Percentiles rank a stretch among this genome's conserved stretches.
Evolutionary conservation across 64 coral and sea anemone genomes (phyloP).

Genomic region (Pocillopora damicornis): DNA sequence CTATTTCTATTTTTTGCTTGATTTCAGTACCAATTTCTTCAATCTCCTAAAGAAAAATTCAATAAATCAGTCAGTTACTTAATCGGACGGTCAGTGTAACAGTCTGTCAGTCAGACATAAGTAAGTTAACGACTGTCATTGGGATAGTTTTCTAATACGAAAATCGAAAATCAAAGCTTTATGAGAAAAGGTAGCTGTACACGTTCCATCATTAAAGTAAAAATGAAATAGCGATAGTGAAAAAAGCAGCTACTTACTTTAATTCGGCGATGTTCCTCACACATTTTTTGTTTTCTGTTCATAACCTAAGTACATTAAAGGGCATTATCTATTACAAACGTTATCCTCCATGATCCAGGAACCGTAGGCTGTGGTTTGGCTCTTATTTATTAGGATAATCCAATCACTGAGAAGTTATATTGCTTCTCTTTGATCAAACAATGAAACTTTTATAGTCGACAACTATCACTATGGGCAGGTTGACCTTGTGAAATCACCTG

Average conservation of each 20-base stretch:
- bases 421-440: no score
- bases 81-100: no score
- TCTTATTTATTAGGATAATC: no score
- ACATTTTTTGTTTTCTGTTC: not conserved
- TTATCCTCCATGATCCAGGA: not conserved
- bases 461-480: no score
- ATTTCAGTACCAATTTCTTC: not conserved
- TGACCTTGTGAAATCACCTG: no score
- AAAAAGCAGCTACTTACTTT: not conserved
- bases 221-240: not conserved
- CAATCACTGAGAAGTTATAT: no score
- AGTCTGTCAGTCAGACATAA: no score
- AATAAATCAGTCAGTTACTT: not conserved
- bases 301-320: not conserved
- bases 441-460: no score
- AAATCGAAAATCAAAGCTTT: not conserved
- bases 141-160: no score
- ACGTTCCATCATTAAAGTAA: not conserved
- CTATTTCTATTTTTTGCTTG: not conserved
- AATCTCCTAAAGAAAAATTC: not conserved
- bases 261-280: not conserved
- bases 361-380: no score
- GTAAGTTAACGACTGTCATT: no score
- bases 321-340: not conserved
- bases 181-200: not conserved